A percentile compares a stretch with the other conserved stretches of the same genome.
phyloP scores from a whole-genome alignment of 2,113 vertebrate genomes.

The Machaerirhynchus nigripectus region DNA sequence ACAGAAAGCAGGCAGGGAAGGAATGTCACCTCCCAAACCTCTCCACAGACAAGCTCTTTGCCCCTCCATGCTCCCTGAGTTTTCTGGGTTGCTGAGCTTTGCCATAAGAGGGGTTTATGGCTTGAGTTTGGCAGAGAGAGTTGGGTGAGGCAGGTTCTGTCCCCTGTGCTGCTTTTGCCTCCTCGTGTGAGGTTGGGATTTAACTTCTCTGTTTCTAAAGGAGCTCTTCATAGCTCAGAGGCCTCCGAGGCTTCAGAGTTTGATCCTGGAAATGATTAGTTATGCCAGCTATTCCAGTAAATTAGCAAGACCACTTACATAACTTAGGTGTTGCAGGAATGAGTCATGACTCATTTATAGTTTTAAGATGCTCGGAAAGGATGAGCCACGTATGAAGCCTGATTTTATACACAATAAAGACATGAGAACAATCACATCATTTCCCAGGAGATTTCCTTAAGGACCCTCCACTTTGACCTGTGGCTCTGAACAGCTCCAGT shows the following conservation, averaged over 20 bases:
- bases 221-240: background rate
- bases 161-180: background rate
- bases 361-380: conserved; percentile 38
- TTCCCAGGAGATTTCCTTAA: conserved; percentile 1
- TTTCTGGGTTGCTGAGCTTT: background rate
- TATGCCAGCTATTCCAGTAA: conserved; percentile 43
- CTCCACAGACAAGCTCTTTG: background rate
- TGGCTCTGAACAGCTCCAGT: conserved; percentile 4
- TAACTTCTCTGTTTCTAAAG: background rate
- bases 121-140: background rate
- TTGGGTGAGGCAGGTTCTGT: background rate
- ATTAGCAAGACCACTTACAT: conserved; percentile 43
- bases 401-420: conserved; percentile 37
- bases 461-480: conserved; percentile 14
- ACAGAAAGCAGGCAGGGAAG: background rate
- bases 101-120: background rate
- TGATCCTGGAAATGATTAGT: conserved; percentile 29
- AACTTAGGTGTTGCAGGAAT: conserved; percentile 50
- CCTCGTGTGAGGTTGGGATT: background rate
- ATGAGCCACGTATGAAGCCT: background rate
- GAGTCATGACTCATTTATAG: conserved; percentile 42
- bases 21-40: background rate
- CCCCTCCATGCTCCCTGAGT: background rate
- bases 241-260: background rate
- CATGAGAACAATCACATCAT: conserved; percentile 26